These are phyloP conservation scores for Diorhabda carinulata DNA, from an alignment of 1,140 invertebrate genomes.

Conservation along the genomic window DNA sequence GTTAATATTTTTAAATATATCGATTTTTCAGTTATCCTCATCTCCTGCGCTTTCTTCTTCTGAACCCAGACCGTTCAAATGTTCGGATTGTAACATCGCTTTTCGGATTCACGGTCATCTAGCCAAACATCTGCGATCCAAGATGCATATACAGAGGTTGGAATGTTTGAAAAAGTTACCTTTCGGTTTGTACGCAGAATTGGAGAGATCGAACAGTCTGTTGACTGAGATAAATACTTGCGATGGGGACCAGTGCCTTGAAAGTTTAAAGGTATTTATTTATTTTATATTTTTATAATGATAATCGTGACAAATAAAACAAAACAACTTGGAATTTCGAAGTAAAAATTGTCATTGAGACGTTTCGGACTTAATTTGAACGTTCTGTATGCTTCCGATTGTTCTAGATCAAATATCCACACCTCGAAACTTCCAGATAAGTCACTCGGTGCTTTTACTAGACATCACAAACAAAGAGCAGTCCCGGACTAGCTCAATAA, in stretches of 20 bases:
- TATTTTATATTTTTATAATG: no score
- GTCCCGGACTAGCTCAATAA: no score
- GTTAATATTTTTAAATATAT: no score
- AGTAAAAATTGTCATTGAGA: no score
- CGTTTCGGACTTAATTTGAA: no score
- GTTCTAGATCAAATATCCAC: no score
- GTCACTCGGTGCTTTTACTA: no score
- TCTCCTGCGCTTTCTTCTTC: constrained; percentile 53
- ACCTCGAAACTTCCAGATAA: no score
- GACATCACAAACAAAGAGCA: no score
- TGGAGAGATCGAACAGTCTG: constrained; percentile 85
- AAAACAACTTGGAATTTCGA: no score
- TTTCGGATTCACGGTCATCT: constrained; percentile 95
- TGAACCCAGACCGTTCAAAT: constrained; percentile 92
- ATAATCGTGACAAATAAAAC: no score
- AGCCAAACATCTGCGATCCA: constrained; percentile 92
- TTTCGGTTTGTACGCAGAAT: constrained; percentile 92
- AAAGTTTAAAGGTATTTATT: constrained; percentile 66
- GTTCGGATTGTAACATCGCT: constrained; percentile 90
- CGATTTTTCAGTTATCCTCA: constrained; percentile 41
- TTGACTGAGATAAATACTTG: constrained; percentile 91
- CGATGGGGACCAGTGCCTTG: constrained; percentile 88
- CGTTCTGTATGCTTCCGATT: no score
- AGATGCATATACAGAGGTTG: constrained; percentile 94
- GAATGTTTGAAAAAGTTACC: constrained; percentile 90